These are phyloP conservation scores for Microcaecilia unicolor DNA, from an alignment of 2,797 vertebrate genomes.

Conservation along the genomic window DNA sequence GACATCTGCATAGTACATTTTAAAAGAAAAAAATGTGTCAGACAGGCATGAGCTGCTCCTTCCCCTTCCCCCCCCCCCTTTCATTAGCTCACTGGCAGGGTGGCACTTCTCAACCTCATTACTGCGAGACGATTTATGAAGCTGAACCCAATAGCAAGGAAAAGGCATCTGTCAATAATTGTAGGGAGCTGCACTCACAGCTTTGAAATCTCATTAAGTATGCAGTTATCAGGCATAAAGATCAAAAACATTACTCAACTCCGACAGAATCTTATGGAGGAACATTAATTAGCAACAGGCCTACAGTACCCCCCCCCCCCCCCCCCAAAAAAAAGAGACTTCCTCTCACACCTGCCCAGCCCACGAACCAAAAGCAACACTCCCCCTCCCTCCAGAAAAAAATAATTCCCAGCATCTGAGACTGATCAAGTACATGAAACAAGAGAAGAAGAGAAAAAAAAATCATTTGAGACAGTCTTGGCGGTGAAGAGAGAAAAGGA, in stretches of 20 bases:
- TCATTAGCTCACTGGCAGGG: constrained; percentile 99
- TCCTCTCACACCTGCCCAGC: constrained; percentile 84
- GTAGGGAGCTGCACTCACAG: constrained; percentile 98
- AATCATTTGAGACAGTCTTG: constrained; percentile 62
- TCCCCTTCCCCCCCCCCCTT: constrained; percentile 66
- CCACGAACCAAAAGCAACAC: constrained; percentile 64
- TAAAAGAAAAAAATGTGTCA: constrained; percentile 89
- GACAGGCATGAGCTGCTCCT: constrained; percentile 73
- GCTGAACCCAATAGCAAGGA: constrained; percentile 98
- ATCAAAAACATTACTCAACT: constrained; percentile 99
- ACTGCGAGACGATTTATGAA: constrained; percentile 98
- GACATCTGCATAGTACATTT: constrained; percentile 99
- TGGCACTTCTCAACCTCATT: constrained; percentile 99
- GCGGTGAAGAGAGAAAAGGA: constrained; percentile 78
- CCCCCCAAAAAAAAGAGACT: constrained; percentile 76
- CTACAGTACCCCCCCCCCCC: constrained; percentile 89
- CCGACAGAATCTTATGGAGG: constrained; percentile 98
- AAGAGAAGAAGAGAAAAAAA: constrained; percentile 43
- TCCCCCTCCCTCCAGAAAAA: constrained; percentile 58
- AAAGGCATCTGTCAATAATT: constrained; percentile 99
- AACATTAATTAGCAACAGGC: constrained; percentile 99
- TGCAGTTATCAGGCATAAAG: constrained; percentile 99
- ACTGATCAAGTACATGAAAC: constrained; percentile 83
- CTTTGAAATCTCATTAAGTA: constrained; percentile 99
- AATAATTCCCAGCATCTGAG: constrained; percentile 85